A percentile compares a stretch with the other conserved stretches of the same genome.
phyloP scores from a whole-genome alignment of 2,797 vertebrate species.

The Bradypodion pumilum region DNA sequence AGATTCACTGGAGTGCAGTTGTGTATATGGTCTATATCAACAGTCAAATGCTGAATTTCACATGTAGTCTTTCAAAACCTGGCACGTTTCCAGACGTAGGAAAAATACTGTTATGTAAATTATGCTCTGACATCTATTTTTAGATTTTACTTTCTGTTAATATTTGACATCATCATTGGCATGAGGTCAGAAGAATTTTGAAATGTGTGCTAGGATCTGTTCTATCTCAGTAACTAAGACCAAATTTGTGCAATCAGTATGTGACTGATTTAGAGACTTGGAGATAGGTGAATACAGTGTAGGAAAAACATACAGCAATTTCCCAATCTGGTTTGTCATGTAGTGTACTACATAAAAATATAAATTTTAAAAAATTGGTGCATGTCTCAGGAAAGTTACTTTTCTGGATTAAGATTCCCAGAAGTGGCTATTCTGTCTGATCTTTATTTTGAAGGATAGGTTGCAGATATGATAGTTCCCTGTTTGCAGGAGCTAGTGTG shows the following conservation, averaged over 20 bases:
- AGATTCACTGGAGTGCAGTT: neutral
- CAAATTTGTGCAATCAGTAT: neutral
- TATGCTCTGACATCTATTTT: constrained; percentile 72
- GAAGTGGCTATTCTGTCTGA: neutral
- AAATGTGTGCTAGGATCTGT: constrained; percentile 10
- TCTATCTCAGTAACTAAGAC: neutral
- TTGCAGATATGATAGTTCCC: neutral
- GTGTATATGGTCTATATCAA: neutral
- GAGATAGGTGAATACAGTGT: neutral
- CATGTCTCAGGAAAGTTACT: no score
- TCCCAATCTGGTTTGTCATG: neutral
- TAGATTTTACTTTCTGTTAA: constrained; percentile 75
- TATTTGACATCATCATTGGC: constrained; percentile 75
- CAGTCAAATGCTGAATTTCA: constrained; percentile 37
- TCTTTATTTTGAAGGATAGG: neutral
- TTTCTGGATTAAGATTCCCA: no score
- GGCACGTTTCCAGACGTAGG: constrained; percentile 61
- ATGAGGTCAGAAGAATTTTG: constrained; percentile 18
- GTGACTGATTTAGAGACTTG: neutral
- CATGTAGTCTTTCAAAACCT: constrained; percentile 55
- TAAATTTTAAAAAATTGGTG: neutral
- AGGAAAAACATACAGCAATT: neutral
- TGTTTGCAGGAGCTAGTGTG: neutral
- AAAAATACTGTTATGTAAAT: constrained; percentile 71
- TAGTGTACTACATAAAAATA: neutral